Conservation (phyloP, 2,888 invertebrate species). For the Pseudococcus longispinus region DNA sequence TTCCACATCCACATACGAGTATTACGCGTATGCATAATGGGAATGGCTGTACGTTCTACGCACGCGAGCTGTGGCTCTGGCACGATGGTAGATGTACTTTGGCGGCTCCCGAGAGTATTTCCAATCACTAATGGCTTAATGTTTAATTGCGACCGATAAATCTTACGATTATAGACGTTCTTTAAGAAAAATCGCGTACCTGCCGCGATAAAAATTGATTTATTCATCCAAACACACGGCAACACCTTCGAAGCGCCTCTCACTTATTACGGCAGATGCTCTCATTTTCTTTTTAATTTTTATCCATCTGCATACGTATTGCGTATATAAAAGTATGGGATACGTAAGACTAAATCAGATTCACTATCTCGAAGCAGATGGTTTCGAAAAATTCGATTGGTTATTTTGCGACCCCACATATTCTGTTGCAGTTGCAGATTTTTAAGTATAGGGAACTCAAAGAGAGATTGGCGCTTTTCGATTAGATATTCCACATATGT, state of each 20-base stretch:
- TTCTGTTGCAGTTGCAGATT: neutral
- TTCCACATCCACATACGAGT: neutral
- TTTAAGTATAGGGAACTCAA: neutral
- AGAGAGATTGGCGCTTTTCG: neutral
- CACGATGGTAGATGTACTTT: neutral
- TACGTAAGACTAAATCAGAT: neutral
- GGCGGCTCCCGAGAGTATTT: neutral
- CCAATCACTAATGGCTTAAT: neutral
- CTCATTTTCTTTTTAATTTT: neutral
- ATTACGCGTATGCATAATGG: neutral
- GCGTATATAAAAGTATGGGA: neutral
- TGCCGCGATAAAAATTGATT: conserved; percentile 5
- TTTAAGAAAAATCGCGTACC: neutral
- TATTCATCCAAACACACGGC: neutral
- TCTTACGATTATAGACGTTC: conserved; percentile 8
- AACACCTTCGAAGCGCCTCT: conserved; percentile 27
- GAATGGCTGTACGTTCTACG: neutral
- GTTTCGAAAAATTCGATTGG: neutral
- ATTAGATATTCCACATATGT: neutral
- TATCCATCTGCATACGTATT: neutral
- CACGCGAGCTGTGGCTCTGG: neutral
- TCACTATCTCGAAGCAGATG: neutral
- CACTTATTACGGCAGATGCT: conserved; percentile 10
- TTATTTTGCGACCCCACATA: neutral
- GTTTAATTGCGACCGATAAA: neutral